Conservation (phyloP, 2,797 vertebrate species). For the Cichlasoma orientale region DNA sequence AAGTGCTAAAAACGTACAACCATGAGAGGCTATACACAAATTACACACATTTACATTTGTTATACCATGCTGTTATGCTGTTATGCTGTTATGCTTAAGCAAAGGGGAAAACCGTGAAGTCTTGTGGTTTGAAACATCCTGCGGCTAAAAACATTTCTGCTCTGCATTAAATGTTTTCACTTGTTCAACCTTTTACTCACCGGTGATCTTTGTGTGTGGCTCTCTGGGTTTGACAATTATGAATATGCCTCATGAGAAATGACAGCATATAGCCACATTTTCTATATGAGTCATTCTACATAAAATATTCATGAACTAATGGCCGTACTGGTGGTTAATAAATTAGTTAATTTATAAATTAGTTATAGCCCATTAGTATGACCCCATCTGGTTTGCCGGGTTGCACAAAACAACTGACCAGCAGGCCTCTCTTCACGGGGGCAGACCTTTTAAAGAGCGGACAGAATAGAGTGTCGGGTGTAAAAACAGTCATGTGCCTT, state of each 20-base stretch:
- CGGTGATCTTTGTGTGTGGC: not conserved
- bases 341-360: not conserved
- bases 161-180: not conserved
- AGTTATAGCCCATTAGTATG: not conserved
- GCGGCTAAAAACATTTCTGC: not conserved
- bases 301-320: not conserved
- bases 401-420: not conserved
- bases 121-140: slow-evolving; percentile 18
- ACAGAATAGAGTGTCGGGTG: not conserved
- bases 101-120: slow-evolving; percentile 7
- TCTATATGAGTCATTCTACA: not conserved
- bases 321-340: not conserved
- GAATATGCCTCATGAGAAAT: not conserved
- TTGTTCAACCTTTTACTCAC: not conserved
- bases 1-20: not conserved
- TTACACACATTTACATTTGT: not conserved
- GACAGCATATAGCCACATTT: not conserved
- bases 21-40: not conserved
- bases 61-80: not conserved
- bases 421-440: not conserved
- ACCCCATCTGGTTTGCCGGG: not conserved
- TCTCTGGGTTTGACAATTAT: not conserved
- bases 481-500: not conserved
- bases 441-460: not conserved
- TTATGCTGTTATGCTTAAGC: too few species aligned